phyloP scores from a whole-genome alignment of 2,113 vertebrate genomes.

The Bos indicus region DNA sequence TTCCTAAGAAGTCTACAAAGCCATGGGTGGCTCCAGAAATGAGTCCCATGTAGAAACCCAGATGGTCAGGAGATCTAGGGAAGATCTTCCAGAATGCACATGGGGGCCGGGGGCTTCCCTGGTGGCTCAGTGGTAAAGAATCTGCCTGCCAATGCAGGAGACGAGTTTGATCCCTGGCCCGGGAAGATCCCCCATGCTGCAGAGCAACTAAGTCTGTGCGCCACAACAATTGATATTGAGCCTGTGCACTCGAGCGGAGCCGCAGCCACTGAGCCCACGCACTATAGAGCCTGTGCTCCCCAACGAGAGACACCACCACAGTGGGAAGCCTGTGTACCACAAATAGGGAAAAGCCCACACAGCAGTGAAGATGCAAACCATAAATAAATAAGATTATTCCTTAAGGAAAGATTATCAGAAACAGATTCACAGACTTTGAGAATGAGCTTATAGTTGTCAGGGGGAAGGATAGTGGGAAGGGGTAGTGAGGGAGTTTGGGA shows the following conservation, averaged over 20 bases:
- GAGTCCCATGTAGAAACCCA: not conserved
- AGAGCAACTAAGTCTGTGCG: not conserved
- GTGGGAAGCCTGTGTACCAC: not conserved
- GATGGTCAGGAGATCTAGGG: not conserved
- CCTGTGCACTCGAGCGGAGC: not conserved
- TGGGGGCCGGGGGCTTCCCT: not conserved
- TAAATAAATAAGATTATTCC: not conserved
- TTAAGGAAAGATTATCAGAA: not conserved
- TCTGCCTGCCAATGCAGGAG: not conserved
- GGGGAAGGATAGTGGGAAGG: not conserved
- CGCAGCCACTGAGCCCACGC: fast-evolving
- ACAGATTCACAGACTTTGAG: not conserved
- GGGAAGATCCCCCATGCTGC: not conserved
- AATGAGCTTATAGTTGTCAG: not conserved
- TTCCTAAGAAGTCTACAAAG: not conserved
- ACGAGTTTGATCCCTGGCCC: not conserved
- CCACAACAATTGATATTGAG: not conserved
- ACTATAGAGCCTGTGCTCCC: not conserved
- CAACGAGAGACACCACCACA: not conserved
- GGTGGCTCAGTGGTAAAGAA: not conserved
- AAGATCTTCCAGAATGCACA: not conserved
- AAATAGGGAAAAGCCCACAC: not conserved
- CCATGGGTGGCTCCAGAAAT: not conserved
- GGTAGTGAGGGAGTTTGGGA: not conserved
- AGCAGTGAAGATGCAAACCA: not conserved